These are phyloP conservation scores for Echinarachnius parma DNA, from an alignment of 53 echinoderm and acorn worm species.

Conservation along the genomic window DNA sequence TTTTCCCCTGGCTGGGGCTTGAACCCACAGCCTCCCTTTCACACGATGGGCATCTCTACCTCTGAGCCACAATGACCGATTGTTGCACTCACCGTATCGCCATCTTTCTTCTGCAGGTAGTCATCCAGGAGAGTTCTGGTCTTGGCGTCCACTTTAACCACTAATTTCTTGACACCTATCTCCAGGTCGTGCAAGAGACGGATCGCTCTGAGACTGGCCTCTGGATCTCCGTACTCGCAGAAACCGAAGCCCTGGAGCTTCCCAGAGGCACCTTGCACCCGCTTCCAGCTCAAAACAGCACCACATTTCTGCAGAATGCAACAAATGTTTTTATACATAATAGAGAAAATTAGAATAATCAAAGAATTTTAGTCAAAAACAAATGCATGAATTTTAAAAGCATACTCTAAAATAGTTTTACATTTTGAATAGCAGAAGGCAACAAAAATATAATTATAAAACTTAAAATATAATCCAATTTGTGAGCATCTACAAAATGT, in stretches of 20 bases:
- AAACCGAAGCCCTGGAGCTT: conserved; percentile 98
- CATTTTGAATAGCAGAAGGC: too few species aligned
- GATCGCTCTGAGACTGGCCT: conserved; percentile 83
- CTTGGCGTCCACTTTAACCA: conserved; percentile 97
- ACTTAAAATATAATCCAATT: too few species aligned
- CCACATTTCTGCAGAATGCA: conserved; percentile 71
- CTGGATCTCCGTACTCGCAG: conserved; percentile 92
- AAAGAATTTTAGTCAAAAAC: too few species aligned
- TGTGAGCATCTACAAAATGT: too few species aligned
- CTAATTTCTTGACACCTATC: conserved; percentile 85
- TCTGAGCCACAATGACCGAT: too few species aligned
- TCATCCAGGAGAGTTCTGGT: conserved; percentile 84
- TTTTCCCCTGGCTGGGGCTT: too few species aligned
- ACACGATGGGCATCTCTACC: too few species aligned
- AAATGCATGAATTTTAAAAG: too few species aligned
- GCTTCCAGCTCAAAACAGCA: conserved; percentile 82
- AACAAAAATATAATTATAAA: too few species aligned
- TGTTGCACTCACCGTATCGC: conserved; percentile 25
- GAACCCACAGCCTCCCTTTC: too few species aligned
- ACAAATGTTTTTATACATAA: conserved; percentile 33
- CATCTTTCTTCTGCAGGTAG: conserved; percentile 61
- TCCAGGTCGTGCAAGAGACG: conserved; percentile 87
- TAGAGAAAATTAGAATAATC: too few species aligned
- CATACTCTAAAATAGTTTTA: too few species aligned
- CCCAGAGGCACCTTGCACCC: conserved; percentile 95